Evolutionary conservation across 2,797 vertebrate genomes (phyloP), one percentile per base, ranked within the genome.

Genomic region (Pseudochromis fuscus): DNA sequence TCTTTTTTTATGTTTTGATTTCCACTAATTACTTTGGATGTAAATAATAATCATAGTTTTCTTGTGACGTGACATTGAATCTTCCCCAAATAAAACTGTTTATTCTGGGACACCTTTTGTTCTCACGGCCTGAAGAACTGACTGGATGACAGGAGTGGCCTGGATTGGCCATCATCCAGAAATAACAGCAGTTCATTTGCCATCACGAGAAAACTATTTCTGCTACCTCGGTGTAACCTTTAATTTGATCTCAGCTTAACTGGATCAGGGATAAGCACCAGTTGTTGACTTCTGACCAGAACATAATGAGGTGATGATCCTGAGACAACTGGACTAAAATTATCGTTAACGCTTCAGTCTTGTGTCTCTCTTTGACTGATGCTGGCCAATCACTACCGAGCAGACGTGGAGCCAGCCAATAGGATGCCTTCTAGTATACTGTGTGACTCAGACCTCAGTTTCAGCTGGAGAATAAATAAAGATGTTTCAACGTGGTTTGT

Each of bases 381-480:
- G 18, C 40, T 21, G 55, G 19, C 10, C 12, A 28, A 28, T 52
- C 46, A 18, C 12, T 3, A 19, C 3, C 13, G 2, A 21, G 31
- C 38, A 44, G 40, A 65, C 21, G 37, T 58, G 33, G 13, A 61
- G 23, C 27, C 69, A 57, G 55, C 64, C 18, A 35, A 62, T 37
- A 66, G 56, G 46, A 74, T 60, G 79, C 56, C 75, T 83, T 75
- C 57, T 61, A 18, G 45, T 33, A 12, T 38, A 42, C 66, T 15
- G 45, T 56, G 48, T 44, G 28, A 66, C 28, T 66, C 55, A 51
- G 63, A 66, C 46, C 53, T 77, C 63, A 64, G 25, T 58, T 33
- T 71, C 28, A 75, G 24, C 24, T 51, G 50, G 38, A 77, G 23
- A 65, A 49, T 21, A 50, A 85, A 87, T 82, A 85, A 82, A 82